Evolutionary conservation across 1,140 invertebrate species (phyloP).

Genomic region (Leptinotarsa texana): DNA sequence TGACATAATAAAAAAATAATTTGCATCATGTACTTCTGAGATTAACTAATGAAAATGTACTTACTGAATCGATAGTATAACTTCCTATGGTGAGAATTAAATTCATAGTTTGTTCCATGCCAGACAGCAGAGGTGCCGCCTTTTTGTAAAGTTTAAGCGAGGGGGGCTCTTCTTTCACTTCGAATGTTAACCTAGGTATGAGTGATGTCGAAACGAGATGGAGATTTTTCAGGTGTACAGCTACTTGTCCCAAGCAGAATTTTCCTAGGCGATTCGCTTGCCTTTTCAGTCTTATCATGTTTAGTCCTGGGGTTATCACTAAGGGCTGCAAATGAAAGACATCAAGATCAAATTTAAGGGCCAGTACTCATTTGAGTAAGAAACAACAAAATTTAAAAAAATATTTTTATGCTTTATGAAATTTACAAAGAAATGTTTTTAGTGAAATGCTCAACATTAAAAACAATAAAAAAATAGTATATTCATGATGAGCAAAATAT

Average conservation of each 20-base stretch:
- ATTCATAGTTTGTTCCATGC: constrained; percentile 70
- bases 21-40: background rate
- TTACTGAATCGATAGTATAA: constrained; percentile 53
- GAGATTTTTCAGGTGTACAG: constrained; percentile 62
- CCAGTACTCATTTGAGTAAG: no score
- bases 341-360: no score
- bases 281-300: constrained; percentile 67
- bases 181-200: constrained; percentile 58
- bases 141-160: constrained; percentile 59
- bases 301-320: constrained; percentile 70
- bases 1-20: background rate
- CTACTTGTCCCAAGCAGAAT: constrained; percentile 65
- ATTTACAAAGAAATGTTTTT: no score
- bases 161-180: constrained; percentile 63
- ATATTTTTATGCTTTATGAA: no score
- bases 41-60: constrained; percentile 28
- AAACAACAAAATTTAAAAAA: no score
- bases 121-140: constrained; percentile 64
- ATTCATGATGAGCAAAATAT: no score
- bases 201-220: constrained; percentile 59
- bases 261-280: constrained; percentile 63
- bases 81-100: constrained; percentile 72
- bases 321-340: constrained; percentile 51
- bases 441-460: no score
- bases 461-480: no score